phyloP scores from a whole-genome alignment of 2,888 invertebrate species.

The Muscina levida region DNA sequence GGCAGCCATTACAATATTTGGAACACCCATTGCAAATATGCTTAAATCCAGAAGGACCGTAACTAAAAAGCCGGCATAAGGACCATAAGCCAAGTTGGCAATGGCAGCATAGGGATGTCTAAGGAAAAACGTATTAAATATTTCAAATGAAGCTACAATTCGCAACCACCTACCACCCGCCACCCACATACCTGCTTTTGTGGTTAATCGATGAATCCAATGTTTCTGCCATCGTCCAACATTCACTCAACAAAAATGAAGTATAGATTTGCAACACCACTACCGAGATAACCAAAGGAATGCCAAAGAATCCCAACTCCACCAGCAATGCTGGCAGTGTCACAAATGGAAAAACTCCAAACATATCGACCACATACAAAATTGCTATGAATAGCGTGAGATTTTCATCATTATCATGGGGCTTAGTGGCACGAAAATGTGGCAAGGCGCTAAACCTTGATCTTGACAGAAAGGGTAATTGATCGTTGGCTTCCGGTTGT shows the following conservation, averaged over 20 bases:
- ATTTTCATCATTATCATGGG: conserved; percentile 71
- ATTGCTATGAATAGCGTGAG: conserved; percentile 86
- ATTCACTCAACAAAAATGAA: conserved; percentile 88
- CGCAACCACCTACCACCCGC: neutral
- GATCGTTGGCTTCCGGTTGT: conserved; percentile 71
- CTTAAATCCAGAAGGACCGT: conserved; percentile 87
- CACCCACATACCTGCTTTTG: conserved; percentile 81
- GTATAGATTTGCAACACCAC: conserved; percentile 89
- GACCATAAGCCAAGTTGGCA: conserved; percentile 89
- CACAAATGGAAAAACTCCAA: conserved; percentile 91
- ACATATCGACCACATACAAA: conserved; percentile 89
- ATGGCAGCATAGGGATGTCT: conserved; percentile 93
- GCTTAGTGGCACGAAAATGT: conserved; percentile 72
- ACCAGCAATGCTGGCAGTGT: conserved; percentile 88
- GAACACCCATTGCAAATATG: conserved; percentile 89
- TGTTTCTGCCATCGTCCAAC: conserved; percentile 90
- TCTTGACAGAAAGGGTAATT: conserved; percentile 76
- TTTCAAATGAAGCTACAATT: neutral
- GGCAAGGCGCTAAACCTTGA: conserved; percentile 77
- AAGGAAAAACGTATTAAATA: conserved; percentile 39
- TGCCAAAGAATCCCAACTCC: conserved; percentile 87
- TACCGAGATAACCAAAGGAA: conserved; percentile 85
- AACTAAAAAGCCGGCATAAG: conserved; percentile 83
- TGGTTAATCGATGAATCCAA: conserved; percentile 84
- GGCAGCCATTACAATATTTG: conserved; percentile 89